These are phyloP conservation scores for Sinella curviseta DNA, from an alignment of 1,140 invertebrate species.

Conservation along the genomic window DNA sequence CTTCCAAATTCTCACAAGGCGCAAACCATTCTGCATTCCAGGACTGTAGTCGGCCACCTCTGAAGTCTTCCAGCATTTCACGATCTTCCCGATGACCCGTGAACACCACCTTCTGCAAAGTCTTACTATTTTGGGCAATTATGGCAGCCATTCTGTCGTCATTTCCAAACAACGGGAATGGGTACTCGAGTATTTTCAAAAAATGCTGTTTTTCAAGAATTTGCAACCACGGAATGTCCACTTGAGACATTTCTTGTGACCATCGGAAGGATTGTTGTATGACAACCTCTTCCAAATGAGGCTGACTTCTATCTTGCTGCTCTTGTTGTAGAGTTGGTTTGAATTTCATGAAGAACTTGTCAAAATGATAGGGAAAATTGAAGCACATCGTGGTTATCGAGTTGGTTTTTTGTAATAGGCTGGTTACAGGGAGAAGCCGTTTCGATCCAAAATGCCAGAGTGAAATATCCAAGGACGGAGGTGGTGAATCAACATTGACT, in stretches of 20 bases:
- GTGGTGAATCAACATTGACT: neutral
- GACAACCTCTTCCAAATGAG: neutral
- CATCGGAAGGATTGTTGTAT: neutral
- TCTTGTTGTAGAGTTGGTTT: neutral
- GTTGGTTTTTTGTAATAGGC: neutral
- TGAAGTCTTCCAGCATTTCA: neutral
- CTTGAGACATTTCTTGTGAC: neutral
- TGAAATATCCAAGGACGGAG: neutral
- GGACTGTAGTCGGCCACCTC: neutral
- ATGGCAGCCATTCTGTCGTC: neutral
- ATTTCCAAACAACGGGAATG: neutral
- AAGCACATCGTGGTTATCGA: neutral
- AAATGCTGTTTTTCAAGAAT: neutral
- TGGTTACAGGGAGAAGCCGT: neutral
- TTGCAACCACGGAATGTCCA: neutral
- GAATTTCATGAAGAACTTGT: neutral
- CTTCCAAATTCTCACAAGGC: neutral
- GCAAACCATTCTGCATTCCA: constrained; percentile 6
- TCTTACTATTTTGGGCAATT: neutral
- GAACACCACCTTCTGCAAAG: neutral
- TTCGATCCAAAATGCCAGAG: constrained; percentile 12
- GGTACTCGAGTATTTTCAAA: neutral
- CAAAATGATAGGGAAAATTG: neutral
- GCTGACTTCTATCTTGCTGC: neutral
- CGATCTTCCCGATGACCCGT: neutral